Evolutionary conservation across 2,888 invertebrate species (phyloP).

Genomic region (Ferdinandea cuprea): DNA sequence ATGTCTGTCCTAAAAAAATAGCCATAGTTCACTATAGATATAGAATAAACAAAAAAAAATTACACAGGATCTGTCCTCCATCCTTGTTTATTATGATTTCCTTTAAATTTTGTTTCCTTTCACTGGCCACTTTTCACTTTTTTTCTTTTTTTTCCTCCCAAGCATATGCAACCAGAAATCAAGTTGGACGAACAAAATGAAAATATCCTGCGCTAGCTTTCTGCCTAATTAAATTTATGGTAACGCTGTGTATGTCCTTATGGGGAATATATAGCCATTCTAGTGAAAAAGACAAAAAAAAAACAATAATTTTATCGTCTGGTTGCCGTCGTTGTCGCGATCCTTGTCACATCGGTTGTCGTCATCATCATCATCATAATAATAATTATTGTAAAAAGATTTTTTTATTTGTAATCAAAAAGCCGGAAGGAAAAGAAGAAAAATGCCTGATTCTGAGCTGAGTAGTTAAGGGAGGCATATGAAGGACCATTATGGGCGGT

Average conservation of each 20-base stretch:
- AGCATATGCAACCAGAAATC: conserved; percentile 10
- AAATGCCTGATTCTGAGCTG: background rate
- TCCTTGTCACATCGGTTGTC: background rate
- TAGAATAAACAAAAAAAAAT: background rate
- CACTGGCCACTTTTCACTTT: background rate
- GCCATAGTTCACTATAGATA: background rate
- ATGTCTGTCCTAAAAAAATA: conserved; percentile 18
- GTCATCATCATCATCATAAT: conserved; percentile 11
- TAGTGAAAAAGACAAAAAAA: too few relatives aligned
- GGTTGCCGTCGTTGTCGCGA: conserved; percentile 12
- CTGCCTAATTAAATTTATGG: conserved; percentile 49
- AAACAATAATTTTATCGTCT: conserved; percentile 34
- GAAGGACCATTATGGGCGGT: conserved; percentile 32
- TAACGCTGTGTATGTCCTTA: too few relatives aligned
- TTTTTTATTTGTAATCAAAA: conserved; percentile 36
- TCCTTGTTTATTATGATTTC: conserved; percentile 50
- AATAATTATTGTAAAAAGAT: conserved; percentile 19
- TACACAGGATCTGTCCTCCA: conserved; percentile 1
- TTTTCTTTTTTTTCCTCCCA: background rate
- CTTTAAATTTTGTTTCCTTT: conserved; percentile 30
- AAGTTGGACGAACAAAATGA: background rate
- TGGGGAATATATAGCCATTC: conserved; percentile 15
- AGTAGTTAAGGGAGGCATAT: background rate
- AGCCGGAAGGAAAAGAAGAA: conserved; percentile 17
- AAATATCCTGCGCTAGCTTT: conserved; percentile 30